Percentiles rank a stretch among this genome's conserved stretches.
These are phyloP conservation scores for Ecdyonurus torrentis DNA, from an alignment of 2,888 invertebrate species.

Conservation along the genomic window DNA sequence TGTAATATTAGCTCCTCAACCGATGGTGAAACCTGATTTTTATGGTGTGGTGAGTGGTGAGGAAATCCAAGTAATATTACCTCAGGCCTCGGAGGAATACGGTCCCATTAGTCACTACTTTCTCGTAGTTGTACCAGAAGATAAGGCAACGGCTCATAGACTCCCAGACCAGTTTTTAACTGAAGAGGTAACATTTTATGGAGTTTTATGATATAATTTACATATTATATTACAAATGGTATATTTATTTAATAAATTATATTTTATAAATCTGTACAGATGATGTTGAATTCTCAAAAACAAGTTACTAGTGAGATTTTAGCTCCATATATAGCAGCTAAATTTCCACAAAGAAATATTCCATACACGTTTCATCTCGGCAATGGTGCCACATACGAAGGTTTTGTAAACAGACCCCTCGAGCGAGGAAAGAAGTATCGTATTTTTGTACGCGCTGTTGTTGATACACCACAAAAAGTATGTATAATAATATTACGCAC, in stretches of 20 bases:
- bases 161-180: slow-evolving; percentile 24
- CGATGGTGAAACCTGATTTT: slow-evolving; percentile 27
- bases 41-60: slow-evolving; percentile 17
- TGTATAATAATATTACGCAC: too few relatives aligned
- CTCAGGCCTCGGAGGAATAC: slow-evolving; percentile 34
- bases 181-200: slow-evolving; percentile 20
- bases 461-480: slow-evolving; percentile 30
- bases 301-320: slow-evolving; percentile 12
- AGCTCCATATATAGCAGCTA: slow-evolving; percentile 31
- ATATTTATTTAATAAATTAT: too few relatives aligned
- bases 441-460: slow-evolving; percentile 32
- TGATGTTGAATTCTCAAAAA: slow-evolving; percentile 14
- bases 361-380: slow-evolving; percentile 30
- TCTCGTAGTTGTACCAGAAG: slow-evolving; percentile 33
- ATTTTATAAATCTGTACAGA: too few relatives aligned
- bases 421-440: slow-evolving; percentile 25
- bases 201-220: too few relatives aligned
- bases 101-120: slow-evolving; percentile 38
- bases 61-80: slow-evolving; percentile 21
- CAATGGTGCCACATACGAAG: slow-evolving; percentile 27
- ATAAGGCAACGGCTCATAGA: slow-evolving; percentile 19
- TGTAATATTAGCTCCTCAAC: slow-evolving; percentile 21
- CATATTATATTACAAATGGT: too few relatives aligned
- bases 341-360: slow-evolving; percentile 26
- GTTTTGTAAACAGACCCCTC: slow-evolving; percentile 29